phyloP scores from a whole-genome alignment of 2,888 invertebrate species.

The Norana najaformis region DNA sequence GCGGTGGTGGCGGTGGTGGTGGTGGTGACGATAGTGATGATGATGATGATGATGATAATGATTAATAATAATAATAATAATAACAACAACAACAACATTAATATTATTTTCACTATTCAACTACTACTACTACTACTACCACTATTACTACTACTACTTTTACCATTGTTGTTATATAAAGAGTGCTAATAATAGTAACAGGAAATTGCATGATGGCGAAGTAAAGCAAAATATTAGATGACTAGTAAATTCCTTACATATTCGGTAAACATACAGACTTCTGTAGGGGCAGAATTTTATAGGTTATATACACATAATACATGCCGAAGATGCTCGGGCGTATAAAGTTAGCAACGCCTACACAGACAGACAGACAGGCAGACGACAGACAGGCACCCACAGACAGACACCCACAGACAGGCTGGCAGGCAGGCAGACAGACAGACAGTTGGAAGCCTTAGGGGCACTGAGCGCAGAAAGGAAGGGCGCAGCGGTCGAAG shows the following conservation, averaged over 20 bases:
- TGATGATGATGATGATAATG: background rate
- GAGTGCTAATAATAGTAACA: background rate
- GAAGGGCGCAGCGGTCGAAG: background rate
- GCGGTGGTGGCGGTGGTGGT: too few species aligned
- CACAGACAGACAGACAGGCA: background rate
- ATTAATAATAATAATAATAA: background rate
- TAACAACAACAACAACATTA: background rate
- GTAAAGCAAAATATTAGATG: too few species aligned
- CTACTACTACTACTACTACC: too few species aligned
- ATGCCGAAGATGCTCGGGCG: too few species aligned
- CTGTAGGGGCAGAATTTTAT: background rate
- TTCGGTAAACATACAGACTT: background rate
- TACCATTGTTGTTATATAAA: too few species aligned
- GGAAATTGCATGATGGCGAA: too few species aligned
- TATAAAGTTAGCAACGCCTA: background rate
- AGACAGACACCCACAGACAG: background rate
- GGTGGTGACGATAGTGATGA: background rate
- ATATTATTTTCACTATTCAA: background rate
- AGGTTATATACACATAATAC: background rate
- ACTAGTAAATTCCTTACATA: background rate
- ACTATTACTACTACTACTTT: too few species aligned
- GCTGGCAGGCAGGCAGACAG: too few species aligned
- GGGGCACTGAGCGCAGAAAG: background rate
- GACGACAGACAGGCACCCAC: background rate
- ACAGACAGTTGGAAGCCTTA: too few species aligned